These are phyloP conservation scores for Hydra vulgaris DNA, from an alignment of 30 jellyfish, hydroid and myxozoan species.

Conservation along the genomic window DNA sequence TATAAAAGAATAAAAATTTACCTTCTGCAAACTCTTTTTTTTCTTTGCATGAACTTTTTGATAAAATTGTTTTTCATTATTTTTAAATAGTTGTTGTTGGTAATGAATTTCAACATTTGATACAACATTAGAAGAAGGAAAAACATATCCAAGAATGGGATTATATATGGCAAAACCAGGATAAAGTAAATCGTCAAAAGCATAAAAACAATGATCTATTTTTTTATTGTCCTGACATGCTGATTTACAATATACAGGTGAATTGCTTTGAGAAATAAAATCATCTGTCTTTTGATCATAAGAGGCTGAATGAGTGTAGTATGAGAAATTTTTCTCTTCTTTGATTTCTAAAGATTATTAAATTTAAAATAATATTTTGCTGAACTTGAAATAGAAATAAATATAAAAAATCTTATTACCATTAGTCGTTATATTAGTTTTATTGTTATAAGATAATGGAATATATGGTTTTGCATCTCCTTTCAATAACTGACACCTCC, in stretches of 20 bases:
- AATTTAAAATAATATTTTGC: neutral
- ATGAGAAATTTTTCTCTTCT: too few species aligned
- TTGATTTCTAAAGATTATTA: too few species aligned
- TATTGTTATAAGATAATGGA: neutral
- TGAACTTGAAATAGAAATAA: neutral
- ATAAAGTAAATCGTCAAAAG: constrained; percentile 25
- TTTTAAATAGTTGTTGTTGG: neutral
- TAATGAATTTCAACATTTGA: constrained; percentile 11
- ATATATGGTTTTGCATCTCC: neutral
- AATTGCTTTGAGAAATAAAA: neutral
- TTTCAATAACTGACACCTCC: neutral
- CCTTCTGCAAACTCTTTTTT: neutral
- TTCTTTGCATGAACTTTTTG: neutral
- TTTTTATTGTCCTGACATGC: neutral
- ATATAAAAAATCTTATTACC: neutral
- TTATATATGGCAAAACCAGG: constrained; percentile 24
- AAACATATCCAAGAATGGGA: constrained; percentile 19
- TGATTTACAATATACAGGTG: neutral
- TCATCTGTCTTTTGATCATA: constrained; percentile 34
- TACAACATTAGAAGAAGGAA: constrained; percentile 24
- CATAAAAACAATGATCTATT: neutral
- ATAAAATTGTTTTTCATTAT: neutral
- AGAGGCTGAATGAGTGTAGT: neutral
- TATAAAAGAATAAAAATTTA: too few species aligned
- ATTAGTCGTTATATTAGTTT: neutral